These are phyloP conservation scores for Salvelinus fontinalis DNA, from an alignment of 2,113 vertebrate species.

Conservation along the genomic window DNA sequence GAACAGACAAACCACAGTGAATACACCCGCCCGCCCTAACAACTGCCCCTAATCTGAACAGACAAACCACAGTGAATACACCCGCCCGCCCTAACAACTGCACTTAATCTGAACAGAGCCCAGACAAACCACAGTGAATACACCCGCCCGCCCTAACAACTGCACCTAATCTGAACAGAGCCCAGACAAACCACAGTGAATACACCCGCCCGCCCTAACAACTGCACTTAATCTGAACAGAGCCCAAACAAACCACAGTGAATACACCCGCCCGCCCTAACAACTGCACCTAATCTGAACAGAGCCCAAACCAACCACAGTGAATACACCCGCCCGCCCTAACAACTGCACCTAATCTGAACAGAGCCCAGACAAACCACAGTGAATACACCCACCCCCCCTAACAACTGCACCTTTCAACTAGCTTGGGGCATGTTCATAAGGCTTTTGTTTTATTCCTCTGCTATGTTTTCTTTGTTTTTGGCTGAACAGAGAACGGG, in stretches of 20 bases:
- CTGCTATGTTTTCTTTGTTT: conserved; percentile 35
- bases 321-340: conserved; percentile 13
- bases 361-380: conserved; percentile 8
- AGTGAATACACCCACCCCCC: conserved; percentile 23
- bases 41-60: conserved; percentile 53
- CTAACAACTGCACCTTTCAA: conserved; percentile 55
- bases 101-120: conserved; percentile 31
- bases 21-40: conserved; percentile 28
- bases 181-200: conserved; percentile 13
- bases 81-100: conserved; percentile 49
- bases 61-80: conserved; percentile 18
- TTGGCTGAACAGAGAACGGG: conserved; percentile 42
- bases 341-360: conserved; percentile 56
- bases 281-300: conserved; percentile 54
- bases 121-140: conserved; percentile 17
- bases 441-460: conserved; percentile 22
- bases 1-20: conserved; percentile 26
- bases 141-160: conserved; percentile 41
- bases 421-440: conserved; percentile 43
- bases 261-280: conserved; percentile 22
- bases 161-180: conserved; percentile 44
- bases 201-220: conserved; percentile 34
- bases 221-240: conserved; percentile 49
- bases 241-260: conserved; percentile 5
- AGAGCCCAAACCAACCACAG: conserved; percentile 6